Evolutionary conservation across 2,888 invertebrate genomes (phyloP), one percentile per base, ranked within the genome.

Genomic region (Diplazon laetatorius): DNA sequence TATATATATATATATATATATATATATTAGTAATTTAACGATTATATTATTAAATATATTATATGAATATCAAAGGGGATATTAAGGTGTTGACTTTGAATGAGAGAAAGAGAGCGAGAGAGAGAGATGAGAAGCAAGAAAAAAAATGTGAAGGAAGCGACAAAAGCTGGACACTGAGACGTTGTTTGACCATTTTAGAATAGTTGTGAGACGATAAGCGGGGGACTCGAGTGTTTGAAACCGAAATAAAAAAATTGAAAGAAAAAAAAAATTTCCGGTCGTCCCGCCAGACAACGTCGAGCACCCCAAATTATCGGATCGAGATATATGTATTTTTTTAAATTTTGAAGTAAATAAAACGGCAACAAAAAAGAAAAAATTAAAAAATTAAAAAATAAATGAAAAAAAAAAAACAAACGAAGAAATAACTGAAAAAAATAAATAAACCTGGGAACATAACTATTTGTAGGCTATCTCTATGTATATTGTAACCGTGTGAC

Each of bases 241-340:
- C 4, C 30, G 6, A 6, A 6, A 30, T 30, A 6, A n/a, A n/a
- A n/a, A n/a, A n/a, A n/a, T n/a, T n/a, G n/a, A n/a, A n/a, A n/a
- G n/a, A n/a, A n/a, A n/a, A n/a, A 52, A 42, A 12, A 30, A 22
- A 57, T 55, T 63, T 72, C 74, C 50, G 63, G 73, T 73, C 69
- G 73, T 69, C 39, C 57, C 30, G 30, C 63, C 50, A 18, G 42
- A 68, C 55, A 62, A 55, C 14, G 1, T 77, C 65, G 65, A 65
- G 73, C 60, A 14, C 55, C 76, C 80, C 72, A 74, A 65, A 82
- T 76, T 76, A 71, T 78, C 76, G 85, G 87, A 87, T 89, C 87
- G 88, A 89, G 86, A 90, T 87, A 89, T 87, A 90, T 90, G 90
- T 91, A 90, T 90, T 90, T 91, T 91, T 91, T 90, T 90, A 91